Base-by-base conservation (phyloP, 2,888 invertebrate genomes). In the Drosophila borborema region DNA sequence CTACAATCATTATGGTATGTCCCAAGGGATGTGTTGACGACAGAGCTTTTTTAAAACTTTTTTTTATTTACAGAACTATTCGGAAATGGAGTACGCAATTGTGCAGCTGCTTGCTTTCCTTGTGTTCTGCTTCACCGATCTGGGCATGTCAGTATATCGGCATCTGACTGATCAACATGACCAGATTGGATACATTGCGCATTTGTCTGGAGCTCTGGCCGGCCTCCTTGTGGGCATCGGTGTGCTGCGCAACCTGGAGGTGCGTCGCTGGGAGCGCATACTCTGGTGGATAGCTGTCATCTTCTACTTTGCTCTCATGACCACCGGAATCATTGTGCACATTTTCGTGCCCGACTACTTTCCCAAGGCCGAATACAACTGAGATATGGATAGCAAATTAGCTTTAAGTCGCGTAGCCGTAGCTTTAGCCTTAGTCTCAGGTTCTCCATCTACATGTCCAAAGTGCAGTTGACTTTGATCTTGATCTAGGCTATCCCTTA, bases 61-160 rank as follows among this genome's bases (percentile, higher is more conserved):
- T 31, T n/a, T 31, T 0, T 4, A 59, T 94, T 72, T 79, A 10
- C 64, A 98, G 97, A 99, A 99, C 93, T 99, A 98, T 97, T 94
- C 95, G 18, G 98, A 99, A 94, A 99, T 99, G 99, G 97, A 98
- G 90, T 98, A 96, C 91, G 98, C 98, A 1, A 95, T 97, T 77
- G 94, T 97, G 10, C 97, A 99, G 89, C 94, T 99, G 31, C 91
- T 97, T 9, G 95, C 98, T 23, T 97, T 99, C 91, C 83, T 98
- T 0, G 92, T 98, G 9, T 95, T 99, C 77, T 96, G 97, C 6
- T 95, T 94, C 0, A 95, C 96, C 46, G 99, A 99, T 93, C 94
- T 98, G 56, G 97, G 98, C 28, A 96, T 97, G 14, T 98, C 99
- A 0, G 95, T 99, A 40, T 99, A 98, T 93, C 96, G 97, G 18